Conservation (phyloP, 1,140 invertebrate species). For the Ceratoteleas bidentatus region DNA sequence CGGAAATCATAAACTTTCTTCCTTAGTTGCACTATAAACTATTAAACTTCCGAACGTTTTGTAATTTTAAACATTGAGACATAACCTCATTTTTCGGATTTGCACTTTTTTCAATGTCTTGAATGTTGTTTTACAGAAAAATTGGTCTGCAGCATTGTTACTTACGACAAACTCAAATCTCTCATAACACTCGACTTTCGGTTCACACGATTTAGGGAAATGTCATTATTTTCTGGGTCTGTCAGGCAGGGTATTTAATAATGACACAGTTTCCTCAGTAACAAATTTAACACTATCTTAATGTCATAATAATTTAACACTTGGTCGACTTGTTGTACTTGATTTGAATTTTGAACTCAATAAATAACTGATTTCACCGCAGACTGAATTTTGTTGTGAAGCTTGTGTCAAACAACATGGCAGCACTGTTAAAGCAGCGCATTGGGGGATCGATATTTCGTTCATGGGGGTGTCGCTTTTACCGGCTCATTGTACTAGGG, state of each 20-base stretch:
- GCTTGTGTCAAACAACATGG: slow-evolving; percentile 38
- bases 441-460: slow-evolving; percentile 34
- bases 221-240: no score
- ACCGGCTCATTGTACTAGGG: slow-evolving; percentile 20
- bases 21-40: no score
- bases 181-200: slow-evolving; percentile 23
- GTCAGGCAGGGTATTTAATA: no score
- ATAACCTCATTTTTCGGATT: no score
- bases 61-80: no score
- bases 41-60: no score
- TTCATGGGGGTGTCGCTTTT: slow-evolving; percentile 38
- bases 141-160: slow-evolving; percentile 13
- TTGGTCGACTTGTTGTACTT: neutral
- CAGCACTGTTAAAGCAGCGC: slow-evolving; percentile 32
- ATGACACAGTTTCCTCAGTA: no score
- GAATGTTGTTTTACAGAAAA: neutral
- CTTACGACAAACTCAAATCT: slow-evolving; percentile 50
- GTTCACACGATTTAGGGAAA: neutral
- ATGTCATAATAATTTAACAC: neutral
- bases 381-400: slow-evolving; percentile 25
- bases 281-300: no score
- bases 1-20: no score
- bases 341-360: neutral
- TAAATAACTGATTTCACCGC: neutral
- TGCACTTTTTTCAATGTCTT: no score